Conservation (phyloP, 2,797 vertebrate species). For the Syndactyla subalaris region DNA sequence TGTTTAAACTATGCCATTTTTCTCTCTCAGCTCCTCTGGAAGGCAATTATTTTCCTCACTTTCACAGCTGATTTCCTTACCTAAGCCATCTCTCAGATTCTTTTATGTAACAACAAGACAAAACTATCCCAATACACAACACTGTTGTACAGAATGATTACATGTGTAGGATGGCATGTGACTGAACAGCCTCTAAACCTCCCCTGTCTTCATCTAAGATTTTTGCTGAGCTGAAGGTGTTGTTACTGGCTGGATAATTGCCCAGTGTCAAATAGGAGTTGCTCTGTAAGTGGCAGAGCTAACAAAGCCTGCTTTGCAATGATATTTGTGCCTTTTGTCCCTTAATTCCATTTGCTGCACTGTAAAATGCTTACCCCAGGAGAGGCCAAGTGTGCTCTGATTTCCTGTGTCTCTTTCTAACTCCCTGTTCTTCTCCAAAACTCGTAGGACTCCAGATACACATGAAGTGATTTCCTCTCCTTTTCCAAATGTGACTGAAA, state of each 20-base stretch:
- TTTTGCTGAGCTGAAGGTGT: not conserved
- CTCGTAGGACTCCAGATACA: not conserved
- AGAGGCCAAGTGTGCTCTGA: not conserved
- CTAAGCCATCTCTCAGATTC: not conserved
- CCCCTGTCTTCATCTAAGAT: not conserved
- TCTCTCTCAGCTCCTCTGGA: not conserved
- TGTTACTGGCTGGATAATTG: not conserved
- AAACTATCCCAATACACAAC: not conserved
- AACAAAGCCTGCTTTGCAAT: not conserved
- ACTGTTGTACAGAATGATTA: not conserved
- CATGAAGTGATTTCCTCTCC: not conserved
- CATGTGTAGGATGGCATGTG: rapidly evolving
- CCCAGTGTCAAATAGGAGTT: not conserved
- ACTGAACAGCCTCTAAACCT: not conserved
- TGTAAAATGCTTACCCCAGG: not conserved
- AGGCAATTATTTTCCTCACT: not conserved
- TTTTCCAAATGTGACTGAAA: not conserved
- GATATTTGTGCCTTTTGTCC: not conserved
- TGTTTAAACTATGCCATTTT: not conserved
- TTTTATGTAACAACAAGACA: not conserved
- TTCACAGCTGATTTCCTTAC: not conserved
- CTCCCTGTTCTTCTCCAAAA: not conserved
- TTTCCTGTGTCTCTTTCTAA: not conserved
- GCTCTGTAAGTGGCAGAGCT: not conserved
- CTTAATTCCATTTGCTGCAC: not conserved